Percentiles rank a stretch among this genome's conserved stretches.
Conservation (phyloP, 2,888 invertebrate genomes). For the Herminia tarsipennalis region DNA sequence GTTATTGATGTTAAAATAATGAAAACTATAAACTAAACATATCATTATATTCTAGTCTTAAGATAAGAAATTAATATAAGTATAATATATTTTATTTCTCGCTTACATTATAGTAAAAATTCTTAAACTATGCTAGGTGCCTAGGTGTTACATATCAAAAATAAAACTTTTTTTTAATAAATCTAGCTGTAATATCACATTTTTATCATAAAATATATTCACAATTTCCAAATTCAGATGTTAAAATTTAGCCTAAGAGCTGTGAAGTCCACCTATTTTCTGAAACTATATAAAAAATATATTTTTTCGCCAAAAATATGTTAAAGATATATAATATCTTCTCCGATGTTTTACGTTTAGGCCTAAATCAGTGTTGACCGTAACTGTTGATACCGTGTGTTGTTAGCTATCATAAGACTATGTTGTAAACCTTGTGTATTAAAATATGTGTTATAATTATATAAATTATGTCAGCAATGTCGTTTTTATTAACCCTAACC, state of each 20-base stretch:
- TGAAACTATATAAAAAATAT: slow-evolving; percentile 57
- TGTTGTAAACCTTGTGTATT: slow-evolving; percentile 70
- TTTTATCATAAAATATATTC: slow-evolving; percentile 38
- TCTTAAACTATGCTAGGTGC: slow-evolving; percentile 68
- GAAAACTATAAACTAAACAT: slow-evolving; percentile 58
- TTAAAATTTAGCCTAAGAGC: slow-evolving; percentile 59
- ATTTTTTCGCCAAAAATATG: slow-evolving; percentile 71
- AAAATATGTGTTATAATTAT: slow-evolving; percentile 76
- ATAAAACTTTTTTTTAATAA: slow-evolving; percentile 36
- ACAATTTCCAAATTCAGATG: slow-evolving; percentile 44
- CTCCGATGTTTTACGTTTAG: slow-evolving; percentile 52
- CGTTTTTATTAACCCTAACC: slow-evolving; percentile 46
- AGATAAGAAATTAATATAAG: slow-evolving; percentile 44
- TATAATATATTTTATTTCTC: slow-evolving; percentile 47
- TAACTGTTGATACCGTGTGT: slow-evolving; percentile 38
- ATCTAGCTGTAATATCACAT: slow-evolving; percentile 41
- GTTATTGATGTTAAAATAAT: slow-evolving; percentile 71
- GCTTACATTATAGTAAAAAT: slow-evolving; percentile 46
- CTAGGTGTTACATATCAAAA: slow-evolving; percentile 74
- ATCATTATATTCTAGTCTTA: slow-evolving; percentile 44
- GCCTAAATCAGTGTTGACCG: slow-evolving; percentile 56
- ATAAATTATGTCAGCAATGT: slow-evolving; percentile 78
- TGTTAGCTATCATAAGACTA: slow-evolving; percentile 56
- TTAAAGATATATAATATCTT: slow-evolving; percentile 79
- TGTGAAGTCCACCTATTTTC: slow-evolving; percentile 74